These are phyloP conservation scores for Mionectes olivaceus DNA, from an alignment of 2,797 vertebrate species.

Conservation along the genomic window DNA sequence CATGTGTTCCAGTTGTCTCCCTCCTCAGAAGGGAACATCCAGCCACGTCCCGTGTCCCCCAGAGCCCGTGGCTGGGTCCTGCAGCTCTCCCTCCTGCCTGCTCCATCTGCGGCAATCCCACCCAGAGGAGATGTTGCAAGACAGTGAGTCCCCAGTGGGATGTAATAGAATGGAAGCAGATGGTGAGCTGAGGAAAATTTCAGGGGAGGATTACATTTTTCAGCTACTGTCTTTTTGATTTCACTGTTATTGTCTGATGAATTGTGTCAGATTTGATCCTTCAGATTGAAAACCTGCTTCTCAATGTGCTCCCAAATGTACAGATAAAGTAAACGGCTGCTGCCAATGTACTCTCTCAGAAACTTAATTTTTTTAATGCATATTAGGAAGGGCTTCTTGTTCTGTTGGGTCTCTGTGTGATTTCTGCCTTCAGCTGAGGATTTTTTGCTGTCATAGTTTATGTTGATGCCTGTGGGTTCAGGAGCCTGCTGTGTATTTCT, in stretches of 20 bases:
- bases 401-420: background rate
- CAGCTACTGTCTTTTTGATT: constrained; percentile 69
- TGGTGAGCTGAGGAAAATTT: constrained; percentile 59
- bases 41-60: background rate
- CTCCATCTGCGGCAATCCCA: background rate
- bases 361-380: constrained; percentile 40
- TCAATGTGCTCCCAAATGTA: constrained; percentile 42
- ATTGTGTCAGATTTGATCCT: constrained; percentile 67
- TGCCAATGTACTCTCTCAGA: constrained; percentile 22
- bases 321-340: constrained; percentile 41
- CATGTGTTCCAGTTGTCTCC: background rate
- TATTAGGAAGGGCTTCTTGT: background rate
- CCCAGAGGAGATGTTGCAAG: constrained; percentile 51
- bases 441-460: background rate
- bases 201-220: constrained; percentile 68
- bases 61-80: background rate
- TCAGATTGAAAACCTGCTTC: constrained; percentile 58
- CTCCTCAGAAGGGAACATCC: background rate
- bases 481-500: background rate
- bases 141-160: constrained; percentile 55
- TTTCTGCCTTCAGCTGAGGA: background rate
- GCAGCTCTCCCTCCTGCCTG: background rate
- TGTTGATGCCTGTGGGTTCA: background rate
- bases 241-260: constrained; percentile 66
- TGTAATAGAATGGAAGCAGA: constrained; percentile 62